These are phyloP conservation scores for Dione vanillae DNA, from an alignment of 2,888 invertebrate genomes.

Conservation along the genomic window DNA sequence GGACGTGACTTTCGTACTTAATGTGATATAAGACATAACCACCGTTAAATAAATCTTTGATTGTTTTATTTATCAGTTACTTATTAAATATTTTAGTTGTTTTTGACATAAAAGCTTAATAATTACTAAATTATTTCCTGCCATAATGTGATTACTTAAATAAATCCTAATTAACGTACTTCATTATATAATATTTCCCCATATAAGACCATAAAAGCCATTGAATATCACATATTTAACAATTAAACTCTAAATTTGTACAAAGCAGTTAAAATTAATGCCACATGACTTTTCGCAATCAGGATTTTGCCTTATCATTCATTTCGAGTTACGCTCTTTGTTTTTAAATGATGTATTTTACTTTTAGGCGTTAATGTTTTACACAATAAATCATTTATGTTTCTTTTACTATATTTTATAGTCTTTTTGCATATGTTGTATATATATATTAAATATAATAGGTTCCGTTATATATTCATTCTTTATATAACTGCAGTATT, in stretches of 20 bases:
- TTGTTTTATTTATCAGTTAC: background rate
- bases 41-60: background rate
- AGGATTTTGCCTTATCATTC: background rate
- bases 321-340: conserved; percentile 13
- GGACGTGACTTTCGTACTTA: conserved; percentile 12
- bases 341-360: conserved; percentile 22
- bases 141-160: too few relatives aligned
- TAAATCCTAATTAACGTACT: background rate
- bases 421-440: too few relatives aligned
- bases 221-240: background rate
- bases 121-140: too few relatives aligned
- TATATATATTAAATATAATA: too few relatives aligned
- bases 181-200: background rate
- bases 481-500: too few relatives aligned
- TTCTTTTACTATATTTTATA: too few relatives aligned
- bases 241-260: background rate
- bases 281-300: background rate
- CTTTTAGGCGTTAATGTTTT: background rate
- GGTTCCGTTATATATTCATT: too few relatives aligned
- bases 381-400: background rate
- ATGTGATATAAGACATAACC: too few relatives aligned
- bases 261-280: conserved; percentile 7
- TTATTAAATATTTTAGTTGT: background rate
- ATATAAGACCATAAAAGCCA: background rate
- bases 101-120: background rate